phyloP scores from a whole-genome alignment of 2,888 invertebrate species.

The Thysanoteuthis rhombus region DNA sequence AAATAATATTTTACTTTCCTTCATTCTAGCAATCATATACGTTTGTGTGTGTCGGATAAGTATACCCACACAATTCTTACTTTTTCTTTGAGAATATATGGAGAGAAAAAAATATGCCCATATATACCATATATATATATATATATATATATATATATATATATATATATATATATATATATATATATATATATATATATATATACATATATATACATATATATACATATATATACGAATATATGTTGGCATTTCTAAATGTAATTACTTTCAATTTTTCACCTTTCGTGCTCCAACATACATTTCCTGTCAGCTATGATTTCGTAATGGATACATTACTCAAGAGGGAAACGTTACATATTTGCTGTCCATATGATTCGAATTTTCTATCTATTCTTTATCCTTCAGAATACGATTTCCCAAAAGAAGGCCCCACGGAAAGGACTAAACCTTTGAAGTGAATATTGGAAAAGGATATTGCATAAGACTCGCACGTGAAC shows the following conservation, averaged over 20 bases:
- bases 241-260: neutral
- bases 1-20: too few species aligned
- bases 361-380: neutral
- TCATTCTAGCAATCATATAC: too few species aligned
- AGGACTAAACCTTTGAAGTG: neutral
- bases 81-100: too few species aligned
- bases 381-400: neutral
- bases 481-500: neutral
- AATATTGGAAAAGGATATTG: neutral
- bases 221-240: neutral
- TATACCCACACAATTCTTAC: too few species aligned
- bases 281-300: neutral
- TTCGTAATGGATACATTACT: neutral
- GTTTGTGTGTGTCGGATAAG: too few species aligned
- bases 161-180: neutral
- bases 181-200: neutral
- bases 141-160: neutral
- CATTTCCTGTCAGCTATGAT: neutral
- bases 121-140: neutral
- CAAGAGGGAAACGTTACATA: neutral
- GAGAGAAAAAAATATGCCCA: too few species aligned
- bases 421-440: neutral
- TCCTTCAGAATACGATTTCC: neutral
- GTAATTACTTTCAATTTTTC: neutral
- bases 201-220: constrained; percentile 1